phyloP scores from a whole-genome alignment of 2,797 vertebrate species.

The Periophthalmus magnuspinnatus region DNA sequence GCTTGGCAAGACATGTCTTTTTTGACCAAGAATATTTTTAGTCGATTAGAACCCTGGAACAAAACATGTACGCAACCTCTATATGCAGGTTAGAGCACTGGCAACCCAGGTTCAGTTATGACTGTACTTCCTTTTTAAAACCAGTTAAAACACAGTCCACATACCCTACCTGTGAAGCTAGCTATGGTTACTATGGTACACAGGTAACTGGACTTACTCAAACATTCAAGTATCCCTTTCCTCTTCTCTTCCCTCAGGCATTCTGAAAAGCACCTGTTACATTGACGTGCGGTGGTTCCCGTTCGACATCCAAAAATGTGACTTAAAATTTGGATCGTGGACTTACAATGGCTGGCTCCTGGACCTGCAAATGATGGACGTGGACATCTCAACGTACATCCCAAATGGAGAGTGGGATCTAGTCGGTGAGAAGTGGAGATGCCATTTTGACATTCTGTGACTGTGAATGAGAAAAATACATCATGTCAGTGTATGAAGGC shows the following conservation, averaged over 20 bases:
- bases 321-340: constrained; percentile 95
- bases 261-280: constrained; percentile 88
- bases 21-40: too few relatives aligned
- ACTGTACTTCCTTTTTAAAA: too few relatives aligned
- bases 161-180: too few relatives aligned
- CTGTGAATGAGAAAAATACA: constrained; percentile 1
- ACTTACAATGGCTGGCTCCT: constrained; percentile 90
- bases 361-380: constrained; percentile 90
- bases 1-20: too few relatives aligned
- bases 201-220: background rate
- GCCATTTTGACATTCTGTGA: background rate
- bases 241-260: constrained; percentile 59
- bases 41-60: too few relatives aligned
- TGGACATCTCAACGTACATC: constrained; percentile 89
- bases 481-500: constrained; percentile 14
- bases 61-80: too few relatives aligned
- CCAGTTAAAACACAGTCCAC: too few relatives aligned
- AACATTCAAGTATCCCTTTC: background rate
- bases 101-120: too few relatives aligned
- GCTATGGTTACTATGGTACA: background rate
- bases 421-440: constrained; percentile 75
- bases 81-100: too few relatives aligned
- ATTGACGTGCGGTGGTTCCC: constrained; percentile 95
- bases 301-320: constrained; percentile 90
- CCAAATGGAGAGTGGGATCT: constrained; percentile 93